phyloP scores from a whole-genome alignment of 2,113 vertebrate genomes.

The Haplotaxodon microlepis region DNA sequence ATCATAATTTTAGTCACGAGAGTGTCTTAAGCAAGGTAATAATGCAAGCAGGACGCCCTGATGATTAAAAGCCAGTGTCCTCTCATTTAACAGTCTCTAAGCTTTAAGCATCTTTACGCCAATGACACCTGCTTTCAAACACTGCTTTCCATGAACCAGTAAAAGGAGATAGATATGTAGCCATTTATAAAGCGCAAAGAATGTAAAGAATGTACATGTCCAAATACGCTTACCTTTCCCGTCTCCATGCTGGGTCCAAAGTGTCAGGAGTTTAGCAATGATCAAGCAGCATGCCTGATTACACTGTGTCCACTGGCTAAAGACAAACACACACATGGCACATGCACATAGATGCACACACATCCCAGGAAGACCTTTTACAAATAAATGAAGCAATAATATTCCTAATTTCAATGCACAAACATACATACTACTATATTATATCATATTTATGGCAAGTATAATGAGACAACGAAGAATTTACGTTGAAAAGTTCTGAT shows the following conservation, averaged over 20 bases:
- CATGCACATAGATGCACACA: not conserved
- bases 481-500: not conserved
- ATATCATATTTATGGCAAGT: not conserved
- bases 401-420: not conserved
- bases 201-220: not conserved
- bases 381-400: not conserved
- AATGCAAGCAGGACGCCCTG: not conserved
- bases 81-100: not conserved
- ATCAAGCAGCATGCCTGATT: slow-evolving; percentile 37
- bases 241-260: slow-evolving; percentile 57
- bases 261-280: slow-evolving; percentile 40
- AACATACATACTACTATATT: not conserved
- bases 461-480: not conserved
- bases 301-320: slow-evolving; percentile 46
- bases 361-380: not conserved
- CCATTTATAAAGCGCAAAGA: not conserved
- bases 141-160: not conserved
- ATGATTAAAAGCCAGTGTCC: not conserved
- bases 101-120: not conserved
- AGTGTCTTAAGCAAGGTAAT: not conserved
- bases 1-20: not conserved
- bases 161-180: not conserved
- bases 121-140: not conserved
- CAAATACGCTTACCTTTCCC: slow-evolving; percentile 52
- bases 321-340: not conserved